Evolutionary conservation across 2,113 vertebrate species (phyloP), one percentile per base, ranked within the genome.

Genomic region (Gopherus flavomarginatus): DNA sequence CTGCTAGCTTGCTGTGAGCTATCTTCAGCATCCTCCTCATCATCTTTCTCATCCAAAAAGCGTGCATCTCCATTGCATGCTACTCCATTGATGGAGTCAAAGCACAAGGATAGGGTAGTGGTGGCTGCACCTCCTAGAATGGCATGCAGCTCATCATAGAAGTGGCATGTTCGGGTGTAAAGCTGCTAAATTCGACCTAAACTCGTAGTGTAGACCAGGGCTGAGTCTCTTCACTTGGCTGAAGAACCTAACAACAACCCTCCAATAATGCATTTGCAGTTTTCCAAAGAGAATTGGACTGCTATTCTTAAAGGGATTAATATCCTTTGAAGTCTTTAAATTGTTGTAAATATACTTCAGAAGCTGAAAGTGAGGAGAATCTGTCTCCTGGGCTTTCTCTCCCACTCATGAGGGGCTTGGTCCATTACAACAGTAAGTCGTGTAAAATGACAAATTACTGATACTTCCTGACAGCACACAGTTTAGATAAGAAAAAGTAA

Each of bases 301-400:
- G 17, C 4, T 84, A 81, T 92, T 19, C 52, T 85, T 94, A 95
- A 81, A 65, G 42, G 4, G 65, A 81, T 92, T 94, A 24, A 22
- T 65, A 47, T 85, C 86, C 92, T 90, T 52, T 88, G 84, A 72
- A 83, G 56, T 85, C 75, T 78, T 27, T 93, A 88, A 85, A 93
- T 42, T 90, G 47, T 93, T 95, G 52, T 65, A 95, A 92, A 90
- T 82, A 29, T 49, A 81, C 80, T 88, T 95, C 27, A 62, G 11
- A 17, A 91, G 27, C 5, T 80, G 38, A 78, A 27, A 27, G 13
- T 13, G 24, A 13, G 38, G 47, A 69, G 17, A 69, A 69, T 9
- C 8, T 69, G 35, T 21, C 35, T 69, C 65, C 31, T n/a, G 35
- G 17, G 8, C 65, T 69, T 11, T 69, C 65, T 69, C 35, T 21